Percentiles rank a stretch among this genome's conserved stretches.
These are phyloP conservation scores for Marmota flaviventris DNA, from an alignment of 2,113 vertebrate genomes.

Conservation along the genomic window DNA sequence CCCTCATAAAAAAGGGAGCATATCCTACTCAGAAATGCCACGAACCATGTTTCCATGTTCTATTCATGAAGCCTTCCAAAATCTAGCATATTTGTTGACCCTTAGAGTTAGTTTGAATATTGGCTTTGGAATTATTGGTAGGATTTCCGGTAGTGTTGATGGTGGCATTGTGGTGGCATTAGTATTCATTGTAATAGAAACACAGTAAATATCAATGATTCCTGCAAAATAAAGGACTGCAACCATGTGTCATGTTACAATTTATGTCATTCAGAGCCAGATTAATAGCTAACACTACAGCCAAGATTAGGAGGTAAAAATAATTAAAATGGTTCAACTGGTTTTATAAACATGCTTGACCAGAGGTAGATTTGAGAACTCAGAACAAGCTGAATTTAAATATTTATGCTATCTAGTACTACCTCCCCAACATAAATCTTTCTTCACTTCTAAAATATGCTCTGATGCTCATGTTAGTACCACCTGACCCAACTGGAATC, in stretches of 20 bases:
- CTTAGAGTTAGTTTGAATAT: neutral
- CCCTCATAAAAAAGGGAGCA: neutral
- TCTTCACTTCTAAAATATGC: neutral
- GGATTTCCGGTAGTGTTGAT: neutral
- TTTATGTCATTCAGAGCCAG: neutral
- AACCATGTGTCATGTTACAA: neutral
- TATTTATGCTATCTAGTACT: neutral
- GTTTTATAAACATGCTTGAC: conserved; percentile 25
- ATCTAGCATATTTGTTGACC: neutral
- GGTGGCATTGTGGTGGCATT: neutral
- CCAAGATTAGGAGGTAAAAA: neutral
- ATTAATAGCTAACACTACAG: neutral
- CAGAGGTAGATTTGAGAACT: neutral
- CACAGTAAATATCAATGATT: neutral
- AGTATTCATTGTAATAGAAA: neutral
- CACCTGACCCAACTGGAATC: neutral
- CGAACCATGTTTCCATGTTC: neutral
- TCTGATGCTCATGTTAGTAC: neutral
- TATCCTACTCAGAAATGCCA: no score
- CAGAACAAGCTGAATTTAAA: conserved; percentile 36
- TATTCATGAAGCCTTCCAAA: neutral
- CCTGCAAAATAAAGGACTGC: neutral
- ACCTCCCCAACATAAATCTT: neutral
- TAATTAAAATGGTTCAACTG: conserved; percentile 15
- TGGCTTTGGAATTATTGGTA: neutral